Evolutionary conservation across 2,797 vertebrate genomes (phyloP).

Genomic region (Molossus alvarezi): DNA sequence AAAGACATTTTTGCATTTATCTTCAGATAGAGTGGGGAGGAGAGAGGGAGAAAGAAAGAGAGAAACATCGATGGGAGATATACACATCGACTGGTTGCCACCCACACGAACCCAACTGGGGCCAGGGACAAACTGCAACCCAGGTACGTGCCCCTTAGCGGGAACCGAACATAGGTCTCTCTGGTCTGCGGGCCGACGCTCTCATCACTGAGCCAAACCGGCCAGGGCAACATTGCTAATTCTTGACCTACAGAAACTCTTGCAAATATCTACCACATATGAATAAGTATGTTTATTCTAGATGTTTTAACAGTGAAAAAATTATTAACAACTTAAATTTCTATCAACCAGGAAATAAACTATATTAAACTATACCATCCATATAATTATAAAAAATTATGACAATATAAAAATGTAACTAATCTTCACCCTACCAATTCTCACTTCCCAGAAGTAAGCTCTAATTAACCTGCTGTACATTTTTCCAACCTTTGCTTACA

Average conservation of each 20-base stretch:
- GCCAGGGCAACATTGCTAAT: background rate
- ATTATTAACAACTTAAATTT: background rate
- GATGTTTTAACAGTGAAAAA: conserved; percentile 52
- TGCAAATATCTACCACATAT: background rate
- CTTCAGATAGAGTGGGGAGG: too few species aligned
- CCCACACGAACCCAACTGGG: too few species aligned
- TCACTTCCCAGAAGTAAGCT: background rate
- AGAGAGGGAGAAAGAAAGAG: too few species aligned
- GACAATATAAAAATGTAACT: background rate
- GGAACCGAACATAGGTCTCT: too few species aligned
- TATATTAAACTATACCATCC: background rate
- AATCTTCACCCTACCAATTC: background rate
- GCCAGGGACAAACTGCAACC: too few species aligned
- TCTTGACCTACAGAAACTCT: background rate
- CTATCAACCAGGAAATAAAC: background rate
- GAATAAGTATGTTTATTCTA: background rate
- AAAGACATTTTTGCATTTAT: too few species aligned
- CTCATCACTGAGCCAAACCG: too few species aligned
- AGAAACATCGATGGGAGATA: too few species aligned
- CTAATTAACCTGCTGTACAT: background rate
- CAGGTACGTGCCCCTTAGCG: too few species aligned
- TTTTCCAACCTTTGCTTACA: background rate
- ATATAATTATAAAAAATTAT: background rate
- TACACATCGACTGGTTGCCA: too few species aligned
- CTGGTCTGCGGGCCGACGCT: too few species aligned